Evolutionary conservation across 2,113 vertebrate species (phyloP).

Genomic region (Corydoras sp.): DNA sequence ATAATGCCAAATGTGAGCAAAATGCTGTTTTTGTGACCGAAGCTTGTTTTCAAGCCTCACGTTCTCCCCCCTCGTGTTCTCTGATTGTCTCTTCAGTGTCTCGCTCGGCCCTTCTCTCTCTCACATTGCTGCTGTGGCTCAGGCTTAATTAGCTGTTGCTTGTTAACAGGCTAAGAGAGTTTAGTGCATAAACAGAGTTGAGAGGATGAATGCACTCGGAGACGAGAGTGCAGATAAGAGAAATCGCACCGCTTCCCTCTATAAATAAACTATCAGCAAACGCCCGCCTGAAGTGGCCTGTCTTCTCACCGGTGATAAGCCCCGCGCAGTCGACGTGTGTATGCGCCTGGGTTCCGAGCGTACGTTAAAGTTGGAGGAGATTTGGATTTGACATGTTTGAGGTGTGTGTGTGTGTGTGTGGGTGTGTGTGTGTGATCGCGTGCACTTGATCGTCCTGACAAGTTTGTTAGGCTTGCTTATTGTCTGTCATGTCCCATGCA

Average conservation of each 20-base stretch:
- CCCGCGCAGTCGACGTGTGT: constrained; percentile 30
- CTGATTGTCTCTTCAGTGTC: constrained; percentile 19
- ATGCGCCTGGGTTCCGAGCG: constrained; percentile 26
- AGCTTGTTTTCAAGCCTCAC: too few relatives aligned
- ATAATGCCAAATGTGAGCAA: too few relatives aligned
- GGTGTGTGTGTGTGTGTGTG: constrained; percentile 8
- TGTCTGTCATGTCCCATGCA: constrained; percentile 40
- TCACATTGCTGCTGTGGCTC: constrained; percentile 33
- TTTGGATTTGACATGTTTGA: constrained; percentile 38
- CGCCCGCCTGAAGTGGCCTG: constrained; percentile 36
- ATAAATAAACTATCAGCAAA: constrained; percentile 46
- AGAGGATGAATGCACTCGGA: constrained; percentile 35
- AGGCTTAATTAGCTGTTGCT: constrained; percentile 45
- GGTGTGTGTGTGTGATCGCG: neutral
- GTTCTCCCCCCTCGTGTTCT: too few relatives aligned
- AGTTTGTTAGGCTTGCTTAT: constrained; percentile 41
- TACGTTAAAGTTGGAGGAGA: constrained; percentile 37
- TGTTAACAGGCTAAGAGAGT: constrained; percentile 44
- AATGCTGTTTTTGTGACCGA: too few relatives aligned
- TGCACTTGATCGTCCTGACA: constrained; percentile 24
- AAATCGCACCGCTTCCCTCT: constrained; percentile 38
- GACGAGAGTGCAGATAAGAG: constrained; percentile 37
- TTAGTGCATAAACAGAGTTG: constrained; percentile 43
- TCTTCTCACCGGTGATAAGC: constrained; percentile 37
- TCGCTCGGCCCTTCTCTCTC: constrained; percentile 32